Evolutionary conservation across 2,113 vertebrate genomes (phyloP).

Genomic region (Tonatia bakeri): DNA sequence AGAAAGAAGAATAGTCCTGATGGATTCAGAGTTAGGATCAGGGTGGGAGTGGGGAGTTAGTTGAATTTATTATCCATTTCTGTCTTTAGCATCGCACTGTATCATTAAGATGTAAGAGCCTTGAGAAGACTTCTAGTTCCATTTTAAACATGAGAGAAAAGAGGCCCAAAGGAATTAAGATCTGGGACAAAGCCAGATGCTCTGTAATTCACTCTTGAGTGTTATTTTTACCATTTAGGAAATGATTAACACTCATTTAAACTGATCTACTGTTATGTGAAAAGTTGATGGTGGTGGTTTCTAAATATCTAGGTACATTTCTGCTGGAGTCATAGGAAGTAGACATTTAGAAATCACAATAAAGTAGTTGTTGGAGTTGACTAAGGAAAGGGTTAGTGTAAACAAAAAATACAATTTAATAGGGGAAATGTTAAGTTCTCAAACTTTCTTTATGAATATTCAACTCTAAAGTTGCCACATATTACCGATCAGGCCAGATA

Average conservation of each 20-base stretch:
- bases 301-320: background rate
- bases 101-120: background rate
- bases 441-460: background rate
- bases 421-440: background rate
- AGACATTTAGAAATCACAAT: background rate
- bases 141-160: background rate
- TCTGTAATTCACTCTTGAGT: background rate
- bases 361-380: background rate
- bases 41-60: background rate
- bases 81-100: background rate
- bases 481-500: background rate
- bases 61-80: background rate
- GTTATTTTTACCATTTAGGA: background rate
- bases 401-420: background rate
- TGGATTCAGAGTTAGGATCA: background rate
- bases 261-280: background rate
- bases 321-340: background rate
- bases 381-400: background rate
- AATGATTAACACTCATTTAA: background rate
- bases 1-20: background rate
- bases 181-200: conserved; percentile 16
- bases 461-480: background rate
- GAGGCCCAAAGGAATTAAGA: background rate
- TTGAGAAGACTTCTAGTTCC: background rate
- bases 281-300: background rate